These are phyloP conservation scores for Paragorgia papillata DNA, from an alignment of 92 coral and sea anemone species.

Conservation along the genomic window DNA sequence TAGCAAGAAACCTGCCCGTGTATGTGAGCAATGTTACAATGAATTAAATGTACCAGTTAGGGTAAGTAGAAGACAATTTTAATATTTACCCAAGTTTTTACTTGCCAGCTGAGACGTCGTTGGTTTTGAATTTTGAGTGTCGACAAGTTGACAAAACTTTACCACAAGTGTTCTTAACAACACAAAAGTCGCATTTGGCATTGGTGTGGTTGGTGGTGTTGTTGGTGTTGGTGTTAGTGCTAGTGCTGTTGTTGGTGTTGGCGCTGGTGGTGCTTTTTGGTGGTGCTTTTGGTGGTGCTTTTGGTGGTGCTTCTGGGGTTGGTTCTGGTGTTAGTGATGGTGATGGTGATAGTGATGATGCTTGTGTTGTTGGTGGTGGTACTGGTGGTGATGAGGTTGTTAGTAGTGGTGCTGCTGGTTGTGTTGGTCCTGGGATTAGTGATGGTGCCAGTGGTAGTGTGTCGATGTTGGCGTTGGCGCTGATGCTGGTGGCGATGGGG, in stretches of 20 bases:
- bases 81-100: neutral
- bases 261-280: neutral
- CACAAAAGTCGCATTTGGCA: neutral
- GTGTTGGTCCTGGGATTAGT: too few relatives aligned
- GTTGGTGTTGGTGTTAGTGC: neutral
- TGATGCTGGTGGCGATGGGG: too few relatives aligned
- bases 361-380: too few relatives aligned
- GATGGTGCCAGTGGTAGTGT: too few relatives aligned
- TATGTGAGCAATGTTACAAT: conserved; percentile 84
- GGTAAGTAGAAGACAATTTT: conserved; percentile 43
- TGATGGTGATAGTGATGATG: too few relatives aligned
- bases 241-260: neutral
- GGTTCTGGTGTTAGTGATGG: too few relatives aligned
- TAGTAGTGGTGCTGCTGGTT: too few relatives aligned
- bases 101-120: neutral
- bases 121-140: too few relatives aligned
- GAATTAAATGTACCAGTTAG: conserved; percentile 86
- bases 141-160: too few relatives aligned
- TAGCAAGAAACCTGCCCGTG: conserved; percentile 90
- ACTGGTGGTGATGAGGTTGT: too few relatives aligned
- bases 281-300: neutral
- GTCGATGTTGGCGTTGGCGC: too few relatives aligned
- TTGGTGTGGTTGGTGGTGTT: neutral
- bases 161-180: too few relatives aligned
- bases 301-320: neutral